Conservation (phyloP, 1,140 invertebrate species). For the Lamellibrachia luymesi region DNA sequence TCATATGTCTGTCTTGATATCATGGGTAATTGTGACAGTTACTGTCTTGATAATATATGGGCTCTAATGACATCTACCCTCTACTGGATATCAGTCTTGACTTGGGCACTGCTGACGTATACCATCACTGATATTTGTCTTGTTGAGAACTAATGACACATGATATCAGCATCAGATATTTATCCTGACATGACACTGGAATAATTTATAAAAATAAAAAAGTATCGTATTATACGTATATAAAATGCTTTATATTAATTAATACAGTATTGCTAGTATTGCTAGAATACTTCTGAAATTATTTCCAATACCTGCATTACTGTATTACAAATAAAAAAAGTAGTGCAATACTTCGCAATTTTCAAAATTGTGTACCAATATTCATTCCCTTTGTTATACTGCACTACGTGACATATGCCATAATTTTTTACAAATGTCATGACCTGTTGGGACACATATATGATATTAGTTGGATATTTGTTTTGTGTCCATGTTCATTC, state of each 20-base stretch:
- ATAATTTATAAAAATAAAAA: neutral
- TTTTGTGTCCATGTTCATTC: neutral
- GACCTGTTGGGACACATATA: neutral
- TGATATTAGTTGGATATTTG: conserved; percentile 1
- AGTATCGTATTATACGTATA: no score
- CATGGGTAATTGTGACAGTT: neutral
- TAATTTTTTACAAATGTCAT: neutral
- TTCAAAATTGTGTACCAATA: neutral
- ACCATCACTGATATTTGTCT: neutral
- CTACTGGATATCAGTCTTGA: neutral
- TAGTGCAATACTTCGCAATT: neutral
- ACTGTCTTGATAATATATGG: neutral
- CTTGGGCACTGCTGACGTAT: no score
- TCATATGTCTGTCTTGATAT: neutral
- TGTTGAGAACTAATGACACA: neutral
- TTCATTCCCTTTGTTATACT: neutral
- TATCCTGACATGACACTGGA: neutral
- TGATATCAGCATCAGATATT: neutral
- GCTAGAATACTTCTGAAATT: neutral
- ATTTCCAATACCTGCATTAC: neutral
- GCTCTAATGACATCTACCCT: neutral
- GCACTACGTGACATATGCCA: neutral
- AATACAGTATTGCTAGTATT: no score
- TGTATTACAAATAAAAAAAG: neutral
- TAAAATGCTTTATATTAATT: no score